phyloP scores from a whole-genome alignment of 1,140 invertebrate species.

The Psilanteris sp. region DNA sequence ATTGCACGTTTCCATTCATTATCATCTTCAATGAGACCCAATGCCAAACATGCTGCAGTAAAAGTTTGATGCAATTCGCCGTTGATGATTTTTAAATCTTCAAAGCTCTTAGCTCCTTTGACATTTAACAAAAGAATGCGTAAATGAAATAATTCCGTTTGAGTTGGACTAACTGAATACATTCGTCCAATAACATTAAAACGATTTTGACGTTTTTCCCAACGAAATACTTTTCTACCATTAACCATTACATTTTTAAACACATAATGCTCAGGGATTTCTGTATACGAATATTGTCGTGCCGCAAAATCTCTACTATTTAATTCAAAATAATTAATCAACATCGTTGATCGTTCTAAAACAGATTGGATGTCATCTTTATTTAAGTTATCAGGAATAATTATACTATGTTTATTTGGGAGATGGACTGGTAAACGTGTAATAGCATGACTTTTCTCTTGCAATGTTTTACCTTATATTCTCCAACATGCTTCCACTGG shows the following conservation, averaged over 20 bases:
- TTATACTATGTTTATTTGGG: constrained; percentile 2
- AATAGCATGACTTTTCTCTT: no score
- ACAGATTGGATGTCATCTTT: neutral
- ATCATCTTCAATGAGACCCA: neutral
- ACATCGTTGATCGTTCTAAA: constrained; percentile 1
- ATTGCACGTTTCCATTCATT: constrained; percentile 1
- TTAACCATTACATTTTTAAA: constrained; percentile 3
- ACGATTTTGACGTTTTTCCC: constrained; percentile 4
- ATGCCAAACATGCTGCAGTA: no score
- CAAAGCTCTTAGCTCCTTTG: no score
- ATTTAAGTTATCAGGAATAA: neutral
- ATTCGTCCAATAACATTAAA: no score
- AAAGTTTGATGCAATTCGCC: neutral
- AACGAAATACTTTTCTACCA: neutral
- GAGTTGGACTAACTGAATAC: neutral
- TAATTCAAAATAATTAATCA: constrained; percentile 6
- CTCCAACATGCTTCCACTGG: constrained; percentile 18
- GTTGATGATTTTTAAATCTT: neutral
- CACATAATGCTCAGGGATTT: constrained; percentile 13
- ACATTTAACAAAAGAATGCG: no score
- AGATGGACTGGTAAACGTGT: no score
- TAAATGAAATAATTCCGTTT: no score
- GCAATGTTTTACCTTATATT: neutral
- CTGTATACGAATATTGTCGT: constrained; percentile 15
- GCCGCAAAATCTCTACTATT: constrained; percentile 2